Evolutionary conservation across 2,888 invertebrate species (phyloP).

Genomic region (Axea sp.): DNA sequence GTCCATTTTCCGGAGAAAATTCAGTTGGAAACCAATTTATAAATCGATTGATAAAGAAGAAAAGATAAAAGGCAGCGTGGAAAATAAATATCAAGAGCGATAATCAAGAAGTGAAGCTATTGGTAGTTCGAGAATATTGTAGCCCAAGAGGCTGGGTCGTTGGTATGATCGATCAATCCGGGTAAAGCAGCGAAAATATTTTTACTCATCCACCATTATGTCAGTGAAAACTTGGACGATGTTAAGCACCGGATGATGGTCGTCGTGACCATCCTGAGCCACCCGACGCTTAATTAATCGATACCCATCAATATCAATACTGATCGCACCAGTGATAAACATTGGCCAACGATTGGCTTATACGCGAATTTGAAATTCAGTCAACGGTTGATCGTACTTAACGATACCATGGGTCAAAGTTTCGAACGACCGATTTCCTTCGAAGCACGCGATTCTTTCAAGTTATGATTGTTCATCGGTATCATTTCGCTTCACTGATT

Average conservation of each 20-base stretch:
- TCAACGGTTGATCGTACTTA: too few species aligned
- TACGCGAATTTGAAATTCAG: too few species aligned
- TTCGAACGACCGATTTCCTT: too few species aligned
- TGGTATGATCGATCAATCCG: slow-evolving; percentile 56
- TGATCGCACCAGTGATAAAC: too few species aligned
- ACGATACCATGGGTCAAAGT: too few species aligned
- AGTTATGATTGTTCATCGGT: too few species aligned
- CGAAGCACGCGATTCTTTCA: too few species aligned
- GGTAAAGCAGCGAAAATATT: slow-evolving; percentile 38
- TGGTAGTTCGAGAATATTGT: slow-evolving; percentile 37
- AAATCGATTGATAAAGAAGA: slow-evolving; percentile 10
- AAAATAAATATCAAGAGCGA: slow-evolving; percentile 38
- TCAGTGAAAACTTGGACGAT: slow-evolving; percentile 4
- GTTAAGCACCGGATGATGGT: slow-evolving; percentile 45
- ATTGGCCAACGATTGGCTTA: too few species aligned
- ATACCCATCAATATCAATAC: too few species aligned
- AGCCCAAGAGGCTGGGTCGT: slow-evolving; percentile 60
- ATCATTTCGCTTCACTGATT: too few species aligned
- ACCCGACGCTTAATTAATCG: slow-evolving; percentile 41
- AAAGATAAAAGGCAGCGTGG: slow-evolving; percentile 21
- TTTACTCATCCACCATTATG: slow-evolving; percentile 37
- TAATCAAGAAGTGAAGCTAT: slow-evolving; percentile 22
- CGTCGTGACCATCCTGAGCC: slow-evolving; percentile 53
- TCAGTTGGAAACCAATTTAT: too few species aligned
- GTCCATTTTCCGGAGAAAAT: too few species aligned